Percentiles rank a stretch among this genome's conserved stretches.
These are phyloP conservation scores for Bombus waltoni DNA, from an alignment of 1,140 invertebrate species.

Conservation along the genomic window DNA sequence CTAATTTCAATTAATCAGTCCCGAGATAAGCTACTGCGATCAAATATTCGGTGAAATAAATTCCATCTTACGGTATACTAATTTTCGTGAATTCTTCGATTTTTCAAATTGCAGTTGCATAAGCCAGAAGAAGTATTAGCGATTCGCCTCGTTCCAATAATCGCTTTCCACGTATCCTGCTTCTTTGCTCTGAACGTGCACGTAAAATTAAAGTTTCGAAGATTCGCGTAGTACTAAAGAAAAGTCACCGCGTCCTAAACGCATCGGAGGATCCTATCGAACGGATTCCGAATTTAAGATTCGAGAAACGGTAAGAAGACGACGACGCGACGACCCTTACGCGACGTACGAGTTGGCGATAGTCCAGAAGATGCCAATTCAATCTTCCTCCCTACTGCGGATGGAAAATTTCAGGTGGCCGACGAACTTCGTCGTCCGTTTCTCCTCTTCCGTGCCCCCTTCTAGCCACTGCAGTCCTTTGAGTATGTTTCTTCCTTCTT, in stretches of 20 bases:
- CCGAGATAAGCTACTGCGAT: too few species aligned
- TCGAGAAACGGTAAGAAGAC: slow-evolving; percentile 61
- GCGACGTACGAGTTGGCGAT: slow-evolving; percentile 68
- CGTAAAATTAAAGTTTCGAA: neutral
- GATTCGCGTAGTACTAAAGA: neutral
- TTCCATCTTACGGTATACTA: neutral
- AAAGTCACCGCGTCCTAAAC: slow-evolving; percentile 24
- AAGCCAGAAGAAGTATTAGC: neutral
- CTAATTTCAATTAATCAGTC: slow-evolving; percentile 8
- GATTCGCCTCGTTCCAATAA: neutral
- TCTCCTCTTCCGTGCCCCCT: slow-evolving; percentile 56
- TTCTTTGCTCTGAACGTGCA: neutral
- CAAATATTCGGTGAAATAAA: neutral
- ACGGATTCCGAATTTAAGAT: slow-evolving; percentile 69
- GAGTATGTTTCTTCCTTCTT: slow-evolving; percentile 42
- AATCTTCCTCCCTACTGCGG: slow-evolving; percentile 65
- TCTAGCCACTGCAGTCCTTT: slow-evolving; percentile 38
- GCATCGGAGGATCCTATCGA: slow-evolving; percentile 37
- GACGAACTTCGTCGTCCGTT: slow-evolving; percentile 47
- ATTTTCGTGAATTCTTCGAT: neutral
- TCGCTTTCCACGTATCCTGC: neutral
- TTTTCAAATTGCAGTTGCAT: neutral
- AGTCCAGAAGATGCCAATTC: slow-evolving; percentile 72
- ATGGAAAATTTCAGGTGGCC: slow-evolving; percentile 68
- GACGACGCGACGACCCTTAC: slow-evolving; percentile 60